Base-by-base conservation (phyloP, 2,888 invertebrate genomes). In the Hipparchia sbordonii region DNA sequence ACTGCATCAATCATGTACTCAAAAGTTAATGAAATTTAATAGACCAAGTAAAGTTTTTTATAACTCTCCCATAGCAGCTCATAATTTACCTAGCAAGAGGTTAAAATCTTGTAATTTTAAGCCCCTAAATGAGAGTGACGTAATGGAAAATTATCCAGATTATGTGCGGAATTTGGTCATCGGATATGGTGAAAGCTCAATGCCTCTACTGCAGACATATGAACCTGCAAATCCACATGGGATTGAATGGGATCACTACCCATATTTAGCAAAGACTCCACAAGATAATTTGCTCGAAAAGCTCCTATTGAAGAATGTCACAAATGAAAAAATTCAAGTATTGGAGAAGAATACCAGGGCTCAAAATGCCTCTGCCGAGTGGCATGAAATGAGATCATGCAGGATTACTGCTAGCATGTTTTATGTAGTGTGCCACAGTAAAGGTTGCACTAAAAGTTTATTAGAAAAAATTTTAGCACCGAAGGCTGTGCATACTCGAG, bases 171-270 rank as follows among this genome's bases (percentile, higher is more conserved):
- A 65, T 57, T n/a, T 70, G 7, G 65, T 65, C 1, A 23, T 72
- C 6, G 63, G 51, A 10, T 72, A 48, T 71, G 12, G 57, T 45
- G 51, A 66, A 5, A 52, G 51, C 12, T 45, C 51, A 6, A 74
- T 74, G 74, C 71, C 74, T 46, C 45, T 74, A 48, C 68, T 65
- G 57, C 74, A 74, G 39, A 10, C 60, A 23, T 74, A 71, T 68
- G 65, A 68, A 54, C 74, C 74, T 39, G 74, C 71, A 13, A 74
- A 74, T 57, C 72, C 72, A 9, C 57, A 72, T 72, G 72, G 59
- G n/a, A 54, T 72, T 46, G 67, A 62, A 54, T 12, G 13, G 23
- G 74, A 74, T 51, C 72, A 74, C 56, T n/a, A 6, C 46, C 46
- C 45, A 39, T 70, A 72, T 62, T 63, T 48, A 46, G 46, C 46